A percentile compares a stretch with the other conserved stretches of the same genome.
Conservation (phyloP, 2,888 invertebrate genomes). For the Cephus sareptanus region DNA sequence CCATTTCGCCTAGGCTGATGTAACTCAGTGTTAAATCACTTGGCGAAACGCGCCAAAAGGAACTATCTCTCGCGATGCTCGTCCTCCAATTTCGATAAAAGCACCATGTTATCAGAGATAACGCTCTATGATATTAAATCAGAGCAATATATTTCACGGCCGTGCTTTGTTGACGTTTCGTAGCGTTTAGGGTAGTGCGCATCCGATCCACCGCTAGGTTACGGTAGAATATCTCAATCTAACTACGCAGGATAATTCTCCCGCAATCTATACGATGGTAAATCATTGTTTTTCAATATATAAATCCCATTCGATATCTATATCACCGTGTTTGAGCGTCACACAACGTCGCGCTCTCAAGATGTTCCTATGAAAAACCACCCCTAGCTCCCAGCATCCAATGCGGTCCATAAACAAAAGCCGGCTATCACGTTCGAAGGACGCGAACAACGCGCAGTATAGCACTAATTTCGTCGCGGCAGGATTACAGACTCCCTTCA, state of each 20-base stretch:
- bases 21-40: constrained; percentile 7
- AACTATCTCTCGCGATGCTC: neutral
- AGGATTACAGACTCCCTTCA: neutral
- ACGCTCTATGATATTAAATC: neutral
- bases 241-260: neutral
- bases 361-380: neutral
- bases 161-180: neutral
- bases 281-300: neutral
- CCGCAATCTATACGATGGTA: neutral
- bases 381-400: constrained; percentile 5
- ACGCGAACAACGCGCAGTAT: constrained; percentile 2
- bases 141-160: neutral
- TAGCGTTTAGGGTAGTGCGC: neutral
- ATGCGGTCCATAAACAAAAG: constrained; percentile 8
- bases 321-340: neutral
- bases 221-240: neutral
- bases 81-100: neutral
- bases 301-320: neutral
- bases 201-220: neutral
- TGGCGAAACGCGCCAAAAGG: constrained; percentile 15
- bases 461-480: neutral
- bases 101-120: neutral
- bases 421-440: constrained; percentile 2
- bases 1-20: constrained; percentile 10
- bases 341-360: neutral